These are phyloP conservation scores for Sinodicranocentrus sp. DNA, from an alignment of 2,888 invertebrate genomes.

Conservation along the genomic window DNA sequence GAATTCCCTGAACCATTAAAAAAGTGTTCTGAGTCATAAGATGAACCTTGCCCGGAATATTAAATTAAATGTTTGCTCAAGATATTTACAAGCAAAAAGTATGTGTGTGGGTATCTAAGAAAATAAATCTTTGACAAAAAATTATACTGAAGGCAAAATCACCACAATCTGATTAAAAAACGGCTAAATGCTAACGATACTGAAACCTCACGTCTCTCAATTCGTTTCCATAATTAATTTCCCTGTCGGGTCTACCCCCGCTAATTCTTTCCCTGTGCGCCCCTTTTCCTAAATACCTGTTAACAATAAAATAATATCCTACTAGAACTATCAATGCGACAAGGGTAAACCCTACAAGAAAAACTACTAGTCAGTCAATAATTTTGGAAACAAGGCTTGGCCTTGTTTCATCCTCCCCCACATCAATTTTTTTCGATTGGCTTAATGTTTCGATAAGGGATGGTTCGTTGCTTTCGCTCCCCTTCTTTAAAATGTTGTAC, in stretches of 20 bases:
- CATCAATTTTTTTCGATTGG: conserved; percentile 30
- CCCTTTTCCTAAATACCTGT: background rate
- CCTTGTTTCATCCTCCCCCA: background rate
- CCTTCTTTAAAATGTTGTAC: conserved; percentile 36
- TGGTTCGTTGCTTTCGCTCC: background rate
- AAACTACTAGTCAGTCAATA: conserved; percentile 58
- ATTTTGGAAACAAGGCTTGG: conserved; percentile 33
- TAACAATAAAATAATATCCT: conserved; percentile 21
- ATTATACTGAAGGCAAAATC: no score
- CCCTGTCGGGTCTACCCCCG: background rate
- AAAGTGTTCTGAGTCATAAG: no score
- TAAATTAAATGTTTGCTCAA: no score
- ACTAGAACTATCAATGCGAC: conserved; percentile 18
- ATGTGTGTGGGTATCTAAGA: no score
- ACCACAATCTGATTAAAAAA: no score
- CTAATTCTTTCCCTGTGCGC: background rate
- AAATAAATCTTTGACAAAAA: no score
- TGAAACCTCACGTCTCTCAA: conserved; percentile 15
- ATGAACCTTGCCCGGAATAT: no score
- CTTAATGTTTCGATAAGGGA: conserved; percentile 29
- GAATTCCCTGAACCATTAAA: no score
- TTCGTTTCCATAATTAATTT: conserved; percentile 35
- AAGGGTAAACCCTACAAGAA: conserved; percentile 41
- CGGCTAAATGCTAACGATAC: no score
- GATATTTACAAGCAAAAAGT: no score